Evolutionary conservation across 2,113 vertebrate species (phyloP).

Genomic region (Gorsachius goisagi): DNA sequence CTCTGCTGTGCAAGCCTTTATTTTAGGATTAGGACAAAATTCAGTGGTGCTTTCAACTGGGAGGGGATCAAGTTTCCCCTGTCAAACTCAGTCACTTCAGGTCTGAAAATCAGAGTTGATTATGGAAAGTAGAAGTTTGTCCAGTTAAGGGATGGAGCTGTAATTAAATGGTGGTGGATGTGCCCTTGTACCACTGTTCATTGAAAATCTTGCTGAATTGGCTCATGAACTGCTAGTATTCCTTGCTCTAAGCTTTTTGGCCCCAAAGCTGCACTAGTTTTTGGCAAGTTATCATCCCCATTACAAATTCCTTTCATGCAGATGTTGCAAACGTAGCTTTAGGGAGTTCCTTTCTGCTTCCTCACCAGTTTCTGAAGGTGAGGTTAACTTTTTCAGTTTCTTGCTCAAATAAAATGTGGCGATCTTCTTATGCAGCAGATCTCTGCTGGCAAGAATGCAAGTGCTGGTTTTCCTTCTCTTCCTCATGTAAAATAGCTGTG

Average conservation of each 20-base stretch:
- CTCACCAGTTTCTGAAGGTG: slow-evolving; percentile 28
- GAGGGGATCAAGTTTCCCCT: not conserved
- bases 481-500: not conserved
- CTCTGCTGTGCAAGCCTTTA: not conserved
- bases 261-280: not conserved
- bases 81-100: not conserved
- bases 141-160: not conserved
- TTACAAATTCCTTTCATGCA: not conserved
- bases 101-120: not conserved
- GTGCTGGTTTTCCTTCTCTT: not conserved
- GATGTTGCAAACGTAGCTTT: not conserved
- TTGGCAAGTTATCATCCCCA: not conserved
- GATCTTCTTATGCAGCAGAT: not conserved
- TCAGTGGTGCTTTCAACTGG: not conserved
- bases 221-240: not conserved
- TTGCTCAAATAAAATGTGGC: not conserved
- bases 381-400: not conserved
- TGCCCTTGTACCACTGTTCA: not conserved
- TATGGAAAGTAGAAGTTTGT: not conserved
- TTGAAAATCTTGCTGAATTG: not conserved
- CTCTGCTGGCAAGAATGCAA: not conserved
- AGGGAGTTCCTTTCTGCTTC: slow-evolving; percentile 45
- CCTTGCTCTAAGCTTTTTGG: not conserved
- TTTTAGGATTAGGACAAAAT: not conserved
- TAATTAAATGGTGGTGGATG: not conserved